phyloP scores from a whole-genome alignment of 2,888 invertebrate genomes.

The Cerastis leucographa region DNA sequence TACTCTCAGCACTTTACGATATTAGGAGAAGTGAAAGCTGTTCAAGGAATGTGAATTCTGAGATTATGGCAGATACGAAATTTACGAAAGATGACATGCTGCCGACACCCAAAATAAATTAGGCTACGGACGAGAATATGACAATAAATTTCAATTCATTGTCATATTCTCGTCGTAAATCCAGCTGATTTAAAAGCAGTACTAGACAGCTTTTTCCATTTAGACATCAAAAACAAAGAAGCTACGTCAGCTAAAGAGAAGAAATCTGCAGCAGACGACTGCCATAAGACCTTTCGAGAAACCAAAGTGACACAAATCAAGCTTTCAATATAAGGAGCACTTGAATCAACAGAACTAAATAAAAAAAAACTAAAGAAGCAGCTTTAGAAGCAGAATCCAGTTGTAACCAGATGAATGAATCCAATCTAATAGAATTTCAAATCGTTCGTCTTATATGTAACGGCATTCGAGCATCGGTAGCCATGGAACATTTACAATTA shows the following conservation, averaged over 20 bases:
- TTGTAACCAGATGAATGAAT: constrained; percentile 29
- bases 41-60: background rate
- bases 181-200: background rate
- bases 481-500: constrained; percentile 64
- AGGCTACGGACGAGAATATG: background rate
- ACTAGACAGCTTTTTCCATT: background rate
- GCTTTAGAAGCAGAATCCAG: constrained; percentile 29
- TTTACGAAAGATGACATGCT: background rate
- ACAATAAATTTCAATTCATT: too few relatives aligned
- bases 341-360: constrained; percentile 15
- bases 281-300: background rate
- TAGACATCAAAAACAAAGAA: background rate
- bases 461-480: constrained; percentile 44
- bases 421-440: constrained; percentile 64
- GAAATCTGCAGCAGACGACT: background rate
- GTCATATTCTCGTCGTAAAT: too few relatives aligned
- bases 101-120: too few relatives aligned
- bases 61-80: background rate
- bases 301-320: background rate
- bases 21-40: constrained; percentile 1
- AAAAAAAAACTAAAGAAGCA: constrained; percentile 18
- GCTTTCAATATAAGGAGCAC: background rate
- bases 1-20: background rate
- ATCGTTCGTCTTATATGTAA: constrained; percentile 57
- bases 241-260: background rate